These are phyloP conservation scores for Caenorhabditis sp. DNA, from an alignment of 2,888 invertebrate genomes.

Conservation along the genomic window DNA sequence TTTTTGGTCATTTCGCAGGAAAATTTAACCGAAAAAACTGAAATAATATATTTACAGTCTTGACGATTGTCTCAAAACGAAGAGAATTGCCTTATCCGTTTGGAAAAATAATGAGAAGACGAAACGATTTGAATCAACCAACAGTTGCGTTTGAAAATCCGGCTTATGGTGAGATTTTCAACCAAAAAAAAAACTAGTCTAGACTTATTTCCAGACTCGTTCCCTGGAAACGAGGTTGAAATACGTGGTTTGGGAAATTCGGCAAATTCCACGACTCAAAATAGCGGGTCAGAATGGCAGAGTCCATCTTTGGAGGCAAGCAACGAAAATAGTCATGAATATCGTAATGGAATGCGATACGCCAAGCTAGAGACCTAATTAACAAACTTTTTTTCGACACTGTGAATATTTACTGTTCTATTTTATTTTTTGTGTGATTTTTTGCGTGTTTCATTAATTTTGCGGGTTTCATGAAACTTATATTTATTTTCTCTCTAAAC, in stretches of 20 bases:
- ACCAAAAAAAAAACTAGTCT: background rate
- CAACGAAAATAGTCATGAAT: slow-evolving; percentile 27
- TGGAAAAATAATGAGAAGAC: slow-evolving; percentile 36
- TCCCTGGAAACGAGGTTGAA: slow-evolving; percentile 48
- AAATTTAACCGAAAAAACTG: no score
- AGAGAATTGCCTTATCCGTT: slow-evolving; percentile 40
- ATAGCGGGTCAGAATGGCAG: slow-evolving; percentile 47
- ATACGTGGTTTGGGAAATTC: slow-evolving; percentile 50
- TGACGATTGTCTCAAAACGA: slow-evolving; percentile 34
- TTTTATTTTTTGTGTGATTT: no score
- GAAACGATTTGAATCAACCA: slow-evolving; percentile 42
- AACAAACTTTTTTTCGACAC: background rate
- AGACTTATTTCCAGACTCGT: background rate
- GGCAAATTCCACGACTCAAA: background rate
- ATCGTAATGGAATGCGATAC: slow-evolving; percentile 53
- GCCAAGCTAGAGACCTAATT: slow-evolving; percentile 50
- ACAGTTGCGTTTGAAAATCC: slow-evolving; percentile 56
- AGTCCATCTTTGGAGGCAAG: slow-evolving; percentile 41
- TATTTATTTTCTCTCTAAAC: no score
- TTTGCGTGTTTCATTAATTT: no score
- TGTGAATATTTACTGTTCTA: no score
- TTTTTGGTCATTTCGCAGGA: no score
- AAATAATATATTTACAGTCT: slow-evolving; percentile 6
- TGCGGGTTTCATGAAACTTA: no score
- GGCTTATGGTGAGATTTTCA: background rate